Base-by-base conservation (phyloP, 2,797 vertebrate genomes). In the Pelobates cultripes region DNA sequence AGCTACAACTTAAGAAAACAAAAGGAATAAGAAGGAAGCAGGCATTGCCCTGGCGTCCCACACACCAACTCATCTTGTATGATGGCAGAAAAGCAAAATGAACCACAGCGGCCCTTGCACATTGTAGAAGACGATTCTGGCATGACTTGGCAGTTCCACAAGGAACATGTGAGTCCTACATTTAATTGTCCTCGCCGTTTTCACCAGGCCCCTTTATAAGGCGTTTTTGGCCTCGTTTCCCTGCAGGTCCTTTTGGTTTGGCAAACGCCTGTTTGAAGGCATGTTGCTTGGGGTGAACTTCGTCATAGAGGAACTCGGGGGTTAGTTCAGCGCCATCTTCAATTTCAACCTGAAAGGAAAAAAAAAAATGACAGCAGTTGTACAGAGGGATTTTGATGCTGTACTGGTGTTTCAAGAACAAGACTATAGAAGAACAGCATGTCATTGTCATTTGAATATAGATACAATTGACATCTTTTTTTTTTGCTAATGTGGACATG, bases 211-310 rank as follows among this genome's bases (percentile, higher is more conserved):
- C 96, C 84, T 95, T 98, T 90, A 99, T 98, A 82, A 99, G 91
- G 75, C 97, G 95, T 89, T 99, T 99, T 92, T 98, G 96, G 86
- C 98, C 98, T 14, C 97, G 92, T 84, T 98, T 99, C 55, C 97
- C 98, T 53, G 96, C 96, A 0, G 98, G 98, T 78, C 97, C 97
- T 7, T 94, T 95, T 86, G 98, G 97, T 92, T 99, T 99, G 91
- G 96, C 91, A 47, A 99, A 99, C 67, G 94, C 97, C 94, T 98
- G 97, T 89, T 96, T 99, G 87, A 97, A 94, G 86, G 97, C 95
- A 0, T 98, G 97, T 84, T 99, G 97, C 89, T 97, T 99, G 28
- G 97, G 97, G 87, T 99, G 97, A 64, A 99, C 96, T 89, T 99
- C 98, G 3, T 99, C 97, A 0, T 99, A 99, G 81, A 99, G 94